Percentiles rank a stretch among this genome's conserved stretches.
Evolutionary conservation across 2,113 vertebrate genomes (phyloP).

Genomic region (Variabilichromis moorii): DNA sequence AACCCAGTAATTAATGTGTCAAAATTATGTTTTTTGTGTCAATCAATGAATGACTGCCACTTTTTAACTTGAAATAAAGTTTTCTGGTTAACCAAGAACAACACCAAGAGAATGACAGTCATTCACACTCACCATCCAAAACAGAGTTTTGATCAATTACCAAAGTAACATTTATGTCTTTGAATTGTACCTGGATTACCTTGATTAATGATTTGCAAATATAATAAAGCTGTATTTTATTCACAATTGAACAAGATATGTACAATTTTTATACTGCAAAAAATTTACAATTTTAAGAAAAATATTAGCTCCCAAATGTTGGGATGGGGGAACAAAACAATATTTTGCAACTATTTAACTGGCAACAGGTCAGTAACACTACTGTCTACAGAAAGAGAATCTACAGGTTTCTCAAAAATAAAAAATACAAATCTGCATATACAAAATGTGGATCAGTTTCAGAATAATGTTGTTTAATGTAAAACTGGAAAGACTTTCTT

Average conservation of each 20-base stretch:
- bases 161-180: neutral
- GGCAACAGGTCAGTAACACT: neutral
- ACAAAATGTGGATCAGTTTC: neutral
- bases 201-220: neutral
- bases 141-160: neutral
- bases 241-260: neutral
- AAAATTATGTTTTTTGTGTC: neutral
- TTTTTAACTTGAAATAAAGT: neutral
- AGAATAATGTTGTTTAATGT: neutral
- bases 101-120: neutral
- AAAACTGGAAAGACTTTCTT: neutral
- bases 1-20: neutral
- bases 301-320: neutral
- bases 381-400: neutral
- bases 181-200: neutral
- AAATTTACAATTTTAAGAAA: neutral
- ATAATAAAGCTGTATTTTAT: neutral
- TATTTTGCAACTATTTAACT: neutral
- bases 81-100: neutral
- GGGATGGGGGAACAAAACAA: neutral
- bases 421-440: neutral
- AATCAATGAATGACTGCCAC: neutral
- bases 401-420: neutral
- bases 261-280: neutral
- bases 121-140: neutral